Evolutionary conservation across 2,797 vertebrate genomes (phyloP).

Genomic region (Propithecus perrieri): DNA sequence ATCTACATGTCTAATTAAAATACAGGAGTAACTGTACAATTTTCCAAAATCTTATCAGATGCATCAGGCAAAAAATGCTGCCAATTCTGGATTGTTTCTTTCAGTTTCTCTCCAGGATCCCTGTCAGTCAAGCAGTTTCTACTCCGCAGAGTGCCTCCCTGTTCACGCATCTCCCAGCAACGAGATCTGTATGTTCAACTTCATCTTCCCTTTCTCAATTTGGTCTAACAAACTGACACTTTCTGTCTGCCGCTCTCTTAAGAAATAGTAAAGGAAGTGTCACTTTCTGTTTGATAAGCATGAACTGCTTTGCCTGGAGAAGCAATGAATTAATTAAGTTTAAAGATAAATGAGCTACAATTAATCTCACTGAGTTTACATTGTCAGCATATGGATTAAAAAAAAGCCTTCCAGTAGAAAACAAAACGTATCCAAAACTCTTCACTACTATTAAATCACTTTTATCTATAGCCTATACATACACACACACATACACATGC

Average conservation of each 20-base stretch:
- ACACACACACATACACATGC: neutral
- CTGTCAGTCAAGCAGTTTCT: neutral
- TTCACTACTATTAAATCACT: neutral
- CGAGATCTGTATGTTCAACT: neutral
- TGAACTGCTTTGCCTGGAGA: slow-evolving; percentile 39
- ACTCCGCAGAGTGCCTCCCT: neutral
- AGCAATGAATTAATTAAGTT: slow-evolving; percentile 41
- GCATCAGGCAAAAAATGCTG: neutral
- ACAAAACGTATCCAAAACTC: slow-evolving; percentile 29
- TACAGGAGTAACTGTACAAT: neutral
- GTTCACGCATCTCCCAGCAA: neutral
- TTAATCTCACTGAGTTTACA: slow-evolving; percentile 16
- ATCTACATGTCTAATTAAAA: neutral
- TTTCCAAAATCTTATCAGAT: neutral
- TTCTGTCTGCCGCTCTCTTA: slow-evolving; percentile 36
- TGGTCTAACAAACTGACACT: slow-evolving; percentile 21
- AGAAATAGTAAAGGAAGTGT: slow-evolving; percentile 38
- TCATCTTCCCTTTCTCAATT: neutral
- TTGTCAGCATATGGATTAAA: neutral
- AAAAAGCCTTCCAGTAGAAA: neutral
- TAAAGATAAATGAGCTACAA: slow-evolving; percentile 41
- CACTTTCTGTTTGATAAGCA: slow-evolving; percentile 27
- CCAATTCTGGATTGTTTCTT: neutral
- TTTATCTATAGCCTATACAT: neutral
- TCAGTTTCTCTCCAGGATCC: neutral